phyloP scores from a whole-genome alignment of 2,113 vertebrate genomes.

The Puma concolor region DNA sequence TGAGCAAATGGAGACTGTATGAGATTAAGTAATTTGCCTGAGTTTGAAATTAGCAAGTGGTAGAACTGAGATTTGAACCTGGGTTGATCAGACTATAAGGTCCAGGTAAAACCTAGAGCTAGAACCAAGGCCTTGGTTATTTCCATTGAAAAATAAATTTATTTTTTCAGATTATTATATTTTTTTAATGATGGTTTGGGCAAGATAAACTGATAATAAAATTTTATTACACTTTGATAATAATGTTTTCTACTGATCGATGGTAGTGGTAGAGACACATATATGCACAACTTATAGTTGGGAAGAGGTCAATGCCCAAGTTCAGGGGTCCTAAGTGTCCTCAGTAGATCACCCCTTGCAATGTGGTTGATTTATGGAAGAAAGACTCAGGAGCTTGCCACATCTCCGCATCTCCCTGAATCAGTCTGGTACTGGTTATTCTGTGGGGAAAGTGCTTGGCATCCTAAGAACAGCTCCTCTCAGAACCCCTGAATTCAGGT shows the following conservation, averaged over 20 bases:
- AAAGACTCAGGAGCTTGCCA: background rate
- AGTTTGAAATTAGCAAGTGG: background rate
- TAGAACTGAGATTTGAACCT: background rate
- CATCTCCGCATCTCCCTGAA: background rate
- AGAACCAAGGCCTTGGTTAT: background rate
- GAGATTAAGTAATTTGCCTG: background rate
- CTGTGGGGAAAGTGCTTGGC: background rate
- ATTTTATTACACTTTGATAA: background rate
- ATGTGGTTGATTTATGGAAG: background rate
- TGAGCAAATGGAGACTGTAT: background rate
- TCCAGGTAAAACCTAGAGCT: background rate
- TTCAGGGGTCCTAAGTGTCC: background rate
- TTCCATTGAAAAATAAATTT: background rate
- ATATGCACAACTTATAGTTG: background rate
- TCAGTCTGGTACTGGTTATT: background rate
- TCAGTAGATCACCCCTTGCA: background rate
- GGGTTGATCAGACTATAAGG: background rate
- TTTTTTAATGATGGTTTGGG: background rate
- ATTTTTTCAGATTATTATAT: background rate
- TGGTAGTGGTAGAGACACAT: background rate
- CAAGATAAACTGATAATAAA: background rate
- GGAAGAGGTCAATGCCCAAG: background rate
- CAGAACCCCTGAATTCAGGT: background rate
- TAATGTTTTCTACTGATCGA: background rate
- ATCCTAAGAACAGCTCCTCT: background rate